A percentile compares a stretch with the other conserved stretches of the same genome.
phyloP scores from a whole-genome alignment of 2,113 vertebrate species.

The Salvator merianae region DNA sequence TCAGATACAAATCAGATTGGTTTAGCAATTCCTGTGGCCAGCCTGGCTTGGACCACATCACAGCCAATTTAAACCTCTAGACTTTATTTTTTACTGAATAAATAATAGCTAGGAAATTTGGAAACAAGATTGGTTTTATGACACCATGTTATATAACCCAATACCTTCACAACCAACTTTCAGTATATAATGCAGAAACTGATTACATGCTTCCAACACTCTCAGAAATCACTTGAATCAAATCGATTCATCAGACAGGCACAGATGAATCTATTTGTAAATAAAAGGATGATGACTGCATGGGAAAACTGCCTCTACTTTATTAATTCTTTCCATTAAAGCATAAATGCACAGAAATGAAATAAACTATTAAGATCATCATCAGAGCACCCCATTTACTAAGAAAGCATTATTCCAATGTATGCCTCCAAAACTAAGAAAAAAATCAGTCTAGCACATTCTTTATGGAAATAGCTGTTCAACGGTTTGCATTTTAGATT shows the following conservation, averaged over 20 bases:
- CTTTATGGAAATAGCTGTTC: not conserved
- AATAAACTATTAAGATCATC: not conserved
- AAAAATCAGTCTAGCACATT: not conserved
- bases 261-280: constrained; percentile 3
- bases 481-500: not conserved
- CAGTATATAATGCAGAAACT: not conserved
- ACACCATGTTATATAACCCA: not conserved
- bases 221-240: not conserved
- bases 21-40: no score
- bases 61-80: not conserved
- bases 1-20: no score
- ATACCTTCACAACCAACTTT: not conserved
- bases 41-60: no score
- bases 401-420: not conserved
- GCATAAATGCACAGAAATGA: not conserved
- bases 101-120: not conserved
- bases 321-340: not conserved
- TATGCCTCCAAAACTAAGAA: not conserved
- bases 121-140: not conserved
- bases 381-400: not conserved
- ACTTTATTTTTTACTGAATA: not conserved
- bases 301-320: not conserved
- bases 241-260: not conserved
- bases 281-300: not conserved
- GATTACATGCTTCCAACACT: not conserved